phyloP scores from a whole-genome alignment of 2,113 vertebrate species.

The Nothocercus nigrocapillus region DNA sequence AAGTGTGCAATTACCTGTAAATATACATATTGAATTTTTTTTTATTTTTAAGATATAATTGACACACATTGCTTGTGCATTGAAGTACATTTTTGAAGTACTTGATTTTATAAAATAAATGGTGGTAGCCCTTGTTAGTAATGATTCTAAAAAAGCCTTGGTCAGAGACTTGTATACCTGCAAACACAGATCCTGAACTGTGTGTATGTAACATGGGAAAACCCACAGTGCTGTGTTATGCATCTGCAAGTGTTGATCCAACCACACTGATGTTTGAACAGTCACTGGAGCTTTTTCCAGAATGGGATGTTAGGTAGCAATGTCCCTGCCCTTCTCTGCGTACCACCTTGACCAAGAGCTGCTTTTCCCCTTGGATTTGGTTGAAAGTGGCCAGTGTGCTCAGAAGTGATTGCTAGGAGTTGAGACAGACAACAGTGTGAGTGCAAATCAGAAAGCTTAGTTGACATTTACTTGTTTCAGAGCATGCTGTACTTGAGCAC shows the following conservation, averaged over 20 bases:
- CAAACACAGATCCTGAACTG: not conserved
- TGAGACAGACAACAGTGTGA: not conserved
- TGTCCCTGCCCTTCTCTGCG: not conserved
- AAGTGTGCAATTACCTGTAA: accelerated
- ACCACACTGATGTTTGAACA: not conserved
- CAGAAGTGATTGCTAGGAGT: not conserved
- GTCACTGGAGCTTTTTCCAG: not conserved
- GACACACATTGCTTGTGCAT: not conserved
- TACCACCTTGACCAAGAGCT: not conserved
- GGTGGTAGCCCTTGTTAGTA: not conserved
- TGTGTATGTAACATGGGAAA: not conserved
- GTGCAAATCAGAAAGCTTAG: not conserved
- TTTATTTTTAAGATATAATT: not conserved
- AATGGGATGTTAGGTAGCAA: accelerated
- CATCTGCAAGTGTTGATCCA: not conserved
- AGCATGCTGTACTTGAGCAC: not conserved
- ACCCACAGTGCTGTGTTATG: not conserved
- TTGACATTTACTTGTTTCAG: not conserved
- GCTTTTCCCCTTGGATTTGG: not conserved
- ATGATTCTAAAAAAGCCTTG: not conserved
- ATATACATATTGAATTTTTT: not conserved
- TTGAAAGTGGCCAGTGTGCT: not conserved
- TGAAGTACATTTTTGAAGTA: not conserved
- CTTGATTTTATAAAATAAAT: not conserved
- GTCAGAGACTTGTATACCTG: not conserved